Conservation (phyloP, 2,797 vertebrate species). For the Sarcophilus harrisii region DNA sequence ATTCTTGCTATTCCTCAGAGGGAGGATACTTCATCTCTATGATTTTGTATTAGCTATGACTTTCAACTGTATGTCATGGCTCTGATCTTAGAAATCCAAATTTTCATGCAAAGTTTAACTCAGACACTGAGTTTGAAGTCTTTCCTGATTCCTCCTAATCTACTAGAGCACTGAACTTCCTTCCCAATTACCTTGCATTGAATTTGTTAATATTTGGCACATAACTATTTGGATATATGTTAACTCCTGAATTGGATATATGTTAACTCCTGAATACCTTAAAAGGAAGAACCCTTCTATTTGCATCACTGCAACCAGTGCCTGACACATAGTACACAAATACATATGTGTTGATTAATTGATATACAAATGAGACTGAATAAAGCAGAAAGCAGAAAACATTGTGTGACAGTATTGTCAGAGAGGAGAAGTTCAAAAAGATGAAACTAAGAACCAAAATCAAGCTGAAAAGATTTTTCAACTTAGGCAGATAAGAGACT, state of each 20-base stretch:
- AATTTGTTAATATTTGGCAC: not conserved
- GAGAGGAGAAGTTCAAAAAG: not conserved
- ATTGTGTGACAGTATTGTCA: not conserved
- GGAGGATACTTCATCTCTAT: not conserved
- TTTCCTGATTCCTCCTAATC: not conserved
- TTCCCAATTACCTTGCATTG: not conserved
- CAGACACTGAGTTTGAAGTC: not conserved
- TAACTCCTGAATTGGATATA: not conserved
- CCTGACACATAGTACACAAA: slow-evolving; percentile 9
- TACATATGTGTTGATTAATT: slow-evolving; percentile 75
- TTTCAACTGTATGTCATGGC: not conserved
- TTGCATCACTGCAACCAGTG: not conserved
- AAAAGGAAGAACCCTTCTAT: not conserved
- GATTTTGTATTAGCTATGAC: not conserved
- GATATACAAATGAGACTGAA: not conserved
- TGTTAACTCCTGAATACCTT: not conserved
- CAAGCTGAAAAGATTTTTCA: not conserved
- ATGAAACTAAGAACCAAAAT: not conserved
- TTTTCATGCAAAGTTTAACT: not conserved
- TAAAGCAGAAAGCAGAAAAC: not conserved
- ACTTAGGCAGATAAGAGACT: not conserved
- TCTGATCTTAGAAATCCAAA: not conserved
- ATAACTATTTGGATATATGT: not conserved
- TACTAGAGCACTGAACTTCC: not conserved
- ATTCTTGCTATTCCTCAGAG: not conserved